Conservation (phyloP, 1,140 invertebrate species). For the Homalodisca vitripennis region DNA sequence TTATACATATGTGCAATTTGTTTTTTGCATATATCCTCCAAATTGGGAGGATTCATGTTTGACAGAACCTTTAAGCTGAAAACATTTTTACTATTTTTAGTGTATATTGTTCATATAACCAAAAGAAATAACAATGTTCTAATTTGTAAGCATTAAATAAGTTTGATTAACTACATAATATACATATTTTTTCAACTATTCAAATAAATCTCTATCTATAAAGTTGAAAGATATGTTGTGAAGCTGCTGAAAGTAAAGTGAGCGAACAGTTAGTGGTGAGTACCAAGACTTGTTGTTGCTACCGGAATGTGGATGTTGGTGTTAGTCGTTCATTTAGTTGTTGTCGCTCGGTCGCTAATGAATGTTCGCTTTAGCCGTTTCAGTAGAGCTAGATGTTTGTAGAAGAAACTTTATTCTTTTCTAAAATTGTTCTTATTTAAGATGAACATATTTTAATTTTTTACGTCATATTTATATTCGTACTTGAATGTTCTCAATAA, state of each 20-base stretch:
- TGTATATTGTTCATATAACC: no score
- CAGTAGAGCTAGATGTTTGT: neutral
- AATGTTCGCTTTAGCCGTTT: neutral
- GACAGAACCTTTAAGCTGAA: no score
- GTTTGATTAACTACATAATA: no score
- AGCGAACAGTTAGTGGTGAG: neutral
- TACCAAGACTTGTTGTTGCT: neutral
- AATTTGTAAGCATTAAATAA: no score
- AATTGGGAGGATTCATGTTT: no score
- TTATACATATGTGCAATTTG: no score
- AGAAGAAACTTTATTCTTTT: neutral
- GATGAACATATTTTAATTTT: neutral
- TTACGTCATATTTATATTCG: no score
- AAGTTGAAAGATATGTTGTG: neutral
- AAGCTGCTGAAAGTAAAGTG: neutral
- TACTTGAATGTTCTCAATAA: no score
- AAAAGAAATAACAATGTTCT: no score
- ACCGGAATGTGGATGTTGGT: constrained; percentile 5
- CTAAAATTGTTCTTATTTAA: neutral
- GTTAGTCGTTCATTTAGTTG: neutral
- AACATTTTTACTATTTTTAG: no score
- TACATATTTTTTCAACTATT: neutral
- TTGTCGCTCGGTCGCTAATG: neutral
- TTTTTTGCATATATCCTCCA: no score
- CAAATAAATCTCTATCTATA: neutral